Base-by-base conservation (phyloP, 1,140 invertebrate species). In the Sitobion miscanthi region DNA sequence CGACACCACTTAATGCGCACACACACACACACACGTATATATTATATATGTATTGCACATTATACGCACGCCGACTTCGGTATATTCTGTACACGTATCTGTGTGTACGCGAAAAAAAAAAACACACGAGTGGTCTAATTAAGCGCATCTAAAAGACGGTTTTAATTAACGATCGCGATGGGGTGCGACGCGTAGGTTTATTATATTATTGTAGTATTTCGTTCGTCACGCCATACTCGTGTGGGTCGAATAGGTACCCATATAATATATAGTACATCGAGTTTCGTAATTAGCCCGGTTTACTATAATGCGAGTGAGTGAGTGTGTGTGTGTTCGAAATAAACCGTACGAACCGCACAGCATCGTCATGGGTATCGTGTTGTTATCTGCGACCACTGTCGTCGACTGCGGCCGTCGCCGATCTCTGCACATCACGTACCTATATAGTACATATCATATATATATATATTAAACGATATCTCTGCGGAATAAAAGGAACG, bases 251-350 rank as follows among this genome's bases (percentile, higher is more conserved):
- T 85, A 25, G 2, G 5, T 45, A 49, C 47, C 45, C 8, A 5
- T 1, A 88, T 54, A 52, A 35, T 49, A 88, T 52, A 35, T 35
- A 35, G 35, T 35, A 54, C n/a, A 25, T n/a, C 7, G 45, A 20
- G 87, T 89, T 54, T 38, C 47, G n/a, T 54, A 89, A 85, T 92
- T 21, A 97, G 95, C 95, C 42, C 42, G 49, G 45, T 86, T 45
- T 86, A 49, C 35, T 49, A 49, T 42, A 42, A 54, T 42, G 25
- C 30, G 25, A 14, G 49, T 45, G 42, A 38, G 35, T 54, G 23
- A 47, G 42, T 49, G 47, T 11, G 14, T 54, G 52, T 47, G 42
- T 54, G 35, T 57, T 42, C 35, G 49, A 89, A 89, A 38, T 57
- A 89, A 89, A 54, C 88, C 52, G 52, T 57, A 54, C 25, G 85